Conservation (phyloP, 2,797 vertebrate genomes). For the Sphenodon punctatus region DNA sequence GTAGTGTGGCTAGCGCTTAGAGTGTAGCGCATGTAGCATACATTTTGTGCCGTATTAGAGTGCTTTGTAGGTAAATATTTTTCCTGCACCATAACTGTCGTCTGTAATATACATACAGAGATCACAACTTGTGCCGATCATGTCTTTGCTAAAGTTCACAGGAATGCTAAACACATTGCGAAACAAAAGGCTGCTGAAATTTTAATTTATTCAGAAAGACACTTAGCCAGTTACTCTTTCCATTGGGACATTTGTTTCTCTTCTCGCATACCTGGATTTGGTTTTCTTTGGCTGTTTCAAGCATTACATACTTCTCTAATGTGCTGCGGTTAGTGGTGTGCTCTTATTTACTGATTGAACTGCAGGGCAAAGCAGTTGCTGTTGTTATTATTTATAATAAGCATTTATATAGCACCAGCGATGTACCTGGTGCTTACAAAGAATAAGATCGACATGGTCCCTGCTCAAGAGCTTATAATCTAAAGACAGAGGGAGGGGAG, state of each 20-base stretch:
- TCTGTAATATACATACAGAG: constrained; percentile 48
- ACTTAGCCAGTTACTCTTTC: neutral
- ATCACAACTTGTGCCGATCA: constrained; percentile 37
- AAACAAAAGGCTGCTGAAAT: neutral
- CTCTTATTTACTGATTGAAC: neutral
- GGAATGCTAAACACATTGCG: constrained; percentile 17
- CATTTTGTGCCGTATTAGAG: constrained; percentile 29
- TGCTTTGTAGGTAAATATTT: constrained; percentile 59
- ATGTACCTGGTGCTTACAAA: too few relatives aligned
- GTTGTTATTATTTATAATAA: too few relatives aligned
- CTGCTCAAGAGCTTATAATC: too few relatives aligned
- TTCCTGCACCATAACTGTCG: constrained; percentile 60
- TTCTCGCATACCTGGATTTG: neutral
- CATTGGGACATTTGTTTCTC: neutral
- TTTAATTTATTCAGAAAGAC: neutral
- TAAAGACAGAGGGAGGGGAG: too few relatives aligned
- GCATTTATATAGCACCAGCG: too few relatives aligned
- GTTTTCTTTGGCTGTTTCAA: constrained; percentile 6
- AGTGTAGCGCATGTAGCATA: constrained; percentile 55
- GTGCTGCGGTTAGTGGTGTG: neutral
- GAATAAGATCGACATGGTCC: too few relatives aligned
- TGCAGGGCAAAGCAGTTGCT: neutral
- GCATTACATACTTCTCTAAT: neutral
- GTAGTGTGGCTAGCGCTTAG: constrained; percentile 32
- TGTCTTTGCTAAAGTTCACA: constrained; percentile 79